These are phyloP conservation scores for Polydesmus complanatus DNA, from an alignment of 2,888 invertebrate species.

Conservation along the genomic window DNA sequence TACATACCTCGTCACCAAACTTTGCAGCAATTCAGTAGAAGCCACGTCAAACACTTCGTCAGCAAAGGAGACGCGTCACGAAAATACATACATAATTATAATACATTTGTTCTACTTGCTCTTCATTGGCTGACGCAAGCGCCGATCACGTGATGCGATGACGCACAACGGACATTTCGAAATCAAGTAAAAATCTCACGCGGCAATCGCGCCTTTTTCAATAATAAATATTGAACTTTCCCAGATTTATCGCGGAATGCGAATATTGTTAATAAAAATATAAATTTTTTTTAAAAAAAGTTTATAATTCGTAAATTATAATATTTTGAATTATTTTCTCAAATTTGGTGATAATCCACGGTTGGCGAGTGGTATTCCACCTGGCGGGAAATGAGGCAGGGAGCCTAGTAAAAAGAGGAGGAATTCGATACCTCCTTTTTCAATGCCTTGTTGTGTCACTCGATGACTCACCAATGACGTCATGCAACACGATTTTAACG, in stretches of 20 bases:
- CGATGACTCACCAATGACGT: background rate
- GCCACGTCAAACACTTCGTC: conserved; percentile 21
- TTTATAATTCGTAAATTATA: too few relatives aligned
- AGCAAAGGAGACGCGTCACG: conserved; percentile 17
- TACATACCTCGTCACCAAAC: conserved; percentile 62
- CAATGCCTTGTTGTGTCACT: background rate
- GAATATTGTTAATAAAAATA: too few relatives aligned
- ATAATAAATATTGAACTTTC: background rate
- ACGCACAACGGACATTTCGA: background rate
- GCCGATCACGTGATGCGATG: background rate
- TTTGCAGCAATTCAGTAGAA: conserved; percentile 79
- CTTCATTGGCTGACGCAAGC: conserved; percentile 12
- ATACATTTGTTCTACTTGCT: background rate
- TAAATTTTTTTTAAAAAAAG: too few relatives aligned
- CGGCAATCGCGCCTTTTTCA: background rate
- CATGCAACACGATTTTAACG: background rate
- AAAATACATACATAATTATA: background rate
- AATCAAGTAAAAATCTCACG: background rate
- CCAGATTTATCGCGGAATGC: too few relatives aligned
- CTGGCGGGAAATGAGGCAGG: background rate
- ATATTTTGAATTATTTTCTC: background rate
- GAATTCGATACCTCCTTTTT: background rate
- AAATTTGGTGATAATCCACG: background rate
- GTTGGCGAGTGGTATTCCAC: background rate
- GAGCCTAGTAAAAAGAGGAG: background rate